Evolutionary conservation across 2,888 invertebrate genomes (phyloP).

Genomic region (Drosophila pegasa): DNA sequence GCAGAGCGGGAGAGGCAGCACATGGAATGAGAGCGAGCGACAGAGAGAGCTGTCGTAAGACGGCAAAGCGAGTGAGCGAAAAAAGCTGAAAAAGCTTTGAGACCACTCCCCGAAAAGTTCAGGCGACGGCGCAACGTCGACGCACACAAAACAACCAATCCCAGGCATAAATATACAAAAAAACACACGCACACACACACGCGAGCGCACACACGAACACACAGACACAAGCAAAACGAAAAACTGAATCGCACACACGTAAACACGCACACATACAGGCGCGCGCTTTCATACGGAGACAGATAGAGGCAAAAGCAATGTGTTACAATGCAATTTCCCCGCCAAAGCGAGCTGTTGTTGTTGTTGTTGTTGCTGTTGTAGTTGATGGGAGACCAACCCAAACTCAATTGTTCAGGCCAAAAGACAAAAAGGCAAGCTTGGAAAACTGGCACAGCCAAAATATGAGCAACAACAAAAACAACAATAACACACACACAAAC

Average conservation of each 20-base stretch:
- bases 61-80: constrained; percentile 48
- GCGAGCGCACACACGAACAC: constrained; percentile 36
- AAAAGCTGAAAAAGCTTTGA: constrained; percentile 76
- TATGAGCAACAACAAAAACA: constrained; percentile 57
- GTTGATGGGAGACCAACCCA: constrained; percentile 70
- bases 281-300: constrained; percentile 25
- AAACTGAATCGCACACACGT: constrained; percentile 46
- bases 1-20: constrained; percentile 17
- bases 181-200: constrained; percentile 41
- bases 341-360: constrained; percentile 38
- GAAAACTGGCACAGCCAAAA: constrained; percentile 76
- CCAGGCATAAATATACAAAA: constrained; percentile 76
- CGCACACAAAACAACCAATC: constrained; percentile 77
- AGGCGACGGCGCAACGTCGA: constrained; percentile 64
- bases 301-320: constrained; percentile 63
- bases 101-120: constrained; percentile 83
- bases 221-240: constrained; percentile 36
- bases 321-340: constrained; percentile 78
- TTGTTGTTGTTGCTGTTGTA: constrained; percentile 47
- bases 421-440: constrained; percentile 60
- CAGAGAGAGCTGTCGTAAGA: constrained; percentile 31
- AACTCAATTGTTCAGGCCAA: constrained; percentile 72
- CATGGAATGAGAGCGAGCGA: constrained; percentile 11
- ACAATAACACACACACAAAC: constrained; percentile 26
- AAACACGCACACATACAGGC: constrained; percentile 15